Base-by-base conservation (phyloP, 2,113 vertebrate genomes). In the Oreochromis aureus region DNA sequence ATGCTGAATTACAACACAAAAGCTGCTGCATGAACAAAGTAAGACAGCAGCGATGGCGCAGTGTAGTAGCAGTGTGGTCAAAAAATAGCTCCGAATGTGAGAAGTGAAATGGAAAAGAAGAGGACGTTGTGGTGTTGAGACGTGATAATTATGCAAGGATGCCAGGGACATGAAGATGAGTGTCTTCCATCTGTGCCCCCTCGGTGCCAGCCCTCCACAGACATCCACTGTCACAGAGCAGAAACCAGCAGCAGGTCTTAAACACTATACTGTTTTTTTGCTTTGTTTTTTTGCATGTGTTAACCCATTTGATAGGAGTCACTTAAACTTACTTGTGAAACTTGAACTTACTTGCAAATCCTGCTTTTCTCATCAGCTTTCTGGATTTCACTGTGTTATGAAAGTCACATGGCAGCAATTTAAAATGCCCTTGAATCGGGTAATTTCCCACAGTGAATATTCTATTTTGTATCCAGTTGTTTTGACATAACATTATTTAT, bases 71-170 rank as follows among this genome's bases (percentile, higher is more conserved):
- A 66, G 79, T 39, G 54, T 32, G 41, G 89, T 84, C 82, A 88
- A 73, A 84, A 83, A 87, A 84, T 88, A 92, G 24, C 86, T 32
- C 53, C 0, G 15, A 63, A 93, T 89, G 89, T 91, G 86, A 84
- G 80, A 93, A 93, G 69, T 86, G 80, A 84, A 63, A 86, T 53
- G 53, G 89, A 91, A 73, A 80, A 39, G 84, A 86, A 82, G 91
- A 83, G 87, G 79, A 80, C 58, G 34, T 71, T 92, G 81, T 78
- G 83, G 56, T 6, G 69, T 90, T 90, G 85, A 85, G 81, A 95
- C 87, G 89, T 89, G 94, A 92, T 95, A 93, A 94, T 95, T 93
- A 91, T 93, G 91, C 81, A 4, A 89, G n/a, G 91, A 89, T 88
- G 90, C 87, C 80, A 88, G 89, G 91, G 91, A 95, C 93, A 89